phyloP scores from a whole-genome alignment of 2,113 vertebrate genomes.

The Poecilia latipinna region DNA sequence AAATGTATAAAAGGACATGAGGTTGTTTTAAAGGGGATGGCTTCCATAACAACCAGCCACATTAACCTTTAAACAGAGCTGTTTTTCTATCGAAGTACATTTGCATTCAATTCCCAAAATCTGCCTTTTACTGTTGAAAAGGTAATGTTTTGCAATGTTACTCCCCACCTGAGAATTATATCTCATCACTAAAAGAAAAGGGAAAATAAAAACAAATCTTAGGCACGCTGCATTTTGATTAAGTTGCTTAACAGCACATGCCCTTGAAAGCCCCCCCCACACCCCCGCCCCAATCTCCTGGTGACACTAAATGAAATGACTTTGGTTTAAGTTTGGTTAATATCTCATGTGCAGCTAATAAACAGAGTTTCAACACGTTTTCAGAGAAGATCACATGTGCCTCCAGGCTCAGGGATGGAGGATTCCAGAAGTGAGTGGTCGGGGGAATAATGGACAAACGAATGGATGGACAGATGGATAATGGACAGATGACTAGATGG shows the following conservation, averaged over 20 bases:
- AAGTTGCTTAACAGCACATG: neutral
- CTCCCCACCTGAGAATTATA: constrained; percentile 16
- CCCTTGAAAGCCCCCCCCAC: constrained; percentile 4
- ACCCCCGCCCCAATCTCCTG: constrained; percentile 42
- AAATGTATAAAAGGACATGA: neutral
- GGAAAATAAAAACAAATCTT: constrained; percentile 9
- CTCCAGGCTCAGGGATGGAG: neutral
- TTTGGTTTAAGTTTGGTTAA: constrained; percentile 59
- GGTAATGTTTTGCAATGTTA: neutral
- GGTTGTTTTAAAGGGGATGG: constrained; percentile 1
- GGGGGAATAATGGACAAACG: neutral
- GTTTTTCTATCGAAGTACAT: neutral
- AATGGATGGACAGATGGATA: too few species aligned
- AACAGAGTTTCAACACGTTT: neutral
- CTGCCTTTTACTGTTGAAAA: neutral
- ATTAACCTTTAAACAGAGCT: neutral
- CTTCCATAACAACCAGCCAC: constrained; percentile 1
- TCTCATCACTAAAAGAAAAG: constrained; percentile 15
- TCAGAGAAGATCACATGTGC: neutral
- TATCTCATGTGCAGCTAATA: constrained; percentile 60
- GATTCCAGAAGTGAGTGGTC: neutral
- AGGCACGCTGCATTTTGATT: constrained; percentile 12
- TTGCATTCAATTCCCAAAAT: constrained; percentile 6
- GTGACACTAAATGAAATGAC: constrained; percentile 54
- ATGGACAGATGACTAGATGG: too few species aligned